Evolutionary conservation across 2,113 vertebrate genomes (phyloP).

Genomic region (Hyperopisus bebe): DNA sequence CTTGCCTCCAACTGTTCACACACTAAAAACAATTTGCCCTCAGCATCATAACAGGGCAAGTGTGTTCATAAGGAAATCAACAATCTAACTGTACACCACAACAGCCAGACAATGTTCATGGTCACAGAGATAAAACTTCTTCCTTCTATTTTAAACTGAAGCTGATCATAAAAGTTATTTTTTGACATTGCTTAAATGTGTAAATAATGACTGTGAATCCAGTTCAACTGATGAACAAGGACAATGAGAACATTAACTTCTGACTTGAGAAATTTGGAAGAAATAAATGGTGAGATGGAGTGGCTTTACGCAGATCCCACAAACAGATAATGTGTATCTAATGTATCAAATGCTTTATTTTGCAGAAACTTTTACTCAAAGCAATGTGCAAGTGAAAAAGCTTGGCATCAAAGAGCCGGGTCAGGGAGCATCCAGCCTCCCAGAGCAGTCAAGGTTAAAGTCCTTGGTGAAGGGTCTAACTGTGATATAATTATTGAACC

Average conservation of each 20-base stretch:
- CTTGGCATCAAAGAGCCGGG: not conserved
- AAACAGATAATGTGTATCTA: not conserved
- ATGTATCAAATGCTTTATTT: not conserved
- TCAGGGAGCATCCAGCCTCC: not conserved
- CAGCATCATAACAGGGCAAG: not conserved
- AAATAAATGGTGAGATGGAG: not conserved
- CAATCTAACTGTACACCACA: not conserved
- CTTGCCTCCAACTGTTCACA: not conserved
- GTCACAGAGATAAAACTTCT: not conserved
- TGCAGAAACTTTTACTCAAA: not conserved
- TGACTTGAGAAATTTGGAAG: not conserved
- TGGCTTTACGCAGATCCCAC: not conserved
- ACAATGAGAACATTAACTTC: not conserved
- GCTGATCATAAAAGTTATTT: not conserved
- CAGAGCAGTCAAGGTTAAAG: not conserved
- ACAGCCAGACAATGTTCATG: not conserved
- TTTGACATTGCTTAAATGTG: not conserved
- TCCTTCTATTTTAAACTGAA: not conserved
- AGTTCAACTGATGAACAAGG: not conserved
- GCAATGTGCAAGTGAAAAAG: not conserved
- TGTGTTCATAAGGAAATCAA: not conserved
- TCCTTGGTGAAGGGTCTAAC: not conserved
- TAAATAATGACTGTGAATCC: not conserved
- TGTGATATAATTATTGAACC: not conserved
- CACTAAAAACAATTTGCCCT: not conserved